Conservation (phyloP, 2,113 vertebrate species). For the Thunnus thynnus region DNA sequence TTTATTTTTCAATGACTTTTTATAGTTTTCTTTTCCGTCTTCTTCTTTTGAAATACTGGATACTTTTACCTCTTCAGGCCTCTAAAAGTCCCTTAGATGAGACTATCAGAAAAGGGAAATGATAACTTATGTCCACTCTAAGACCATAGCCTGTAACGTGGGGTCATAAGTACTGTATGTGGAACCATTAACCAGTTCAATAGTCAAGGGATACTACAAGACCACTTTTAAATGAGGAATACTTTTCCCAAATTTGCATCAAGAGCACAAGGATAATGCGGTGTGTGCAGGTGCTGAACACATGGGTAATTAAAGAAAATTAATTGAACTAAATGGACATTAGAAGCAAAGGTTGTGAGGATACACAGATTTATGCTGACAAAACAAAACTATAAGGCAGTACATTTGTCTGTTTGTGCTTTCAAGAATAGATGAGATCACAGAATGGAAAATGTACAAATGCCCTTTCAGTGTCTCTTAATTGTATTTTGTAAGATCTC, state of each 20-base stretch:
- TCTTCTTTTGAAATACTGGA: too few species aligned
- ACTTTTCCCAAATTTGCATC: background rate
- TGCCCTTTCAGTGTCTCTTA: conserved; percentile 28
- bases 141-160: too few species aligned
- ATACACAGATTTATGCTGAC: background rate
- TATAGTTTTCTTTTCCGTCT: too few species aligned
- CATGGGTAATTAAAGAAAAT: background rate
- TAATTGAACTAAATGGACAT: conserved; percentile 16
- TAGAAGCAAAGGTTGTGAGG: background rate
- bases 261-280: background rate
- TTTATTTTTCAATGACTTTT: too few species aligned
- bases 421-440: conserved; percentile 11
- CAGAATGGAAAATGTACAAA: conserved; percentile 27
- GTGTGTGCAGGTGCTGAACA: background rate
- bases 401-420: conserved; percentile 31
- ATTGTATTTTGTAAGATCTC: conserved; percentile 25
- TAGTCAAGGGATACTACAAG: background rate
- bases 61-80: too few species aligned
- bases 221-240: background rate
- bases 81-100: too few species aligned
- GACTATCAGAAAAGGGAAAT: too few species aligned
- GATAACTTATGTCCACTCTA: too few species aligned
- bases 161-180: too few species aligned
- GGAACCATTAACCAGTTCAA: background rate
- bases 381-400: background rate